Base-by-base conservation (phyloP, 1,140 invertebrate species). In the Coenobita brevimanus region DNA sequence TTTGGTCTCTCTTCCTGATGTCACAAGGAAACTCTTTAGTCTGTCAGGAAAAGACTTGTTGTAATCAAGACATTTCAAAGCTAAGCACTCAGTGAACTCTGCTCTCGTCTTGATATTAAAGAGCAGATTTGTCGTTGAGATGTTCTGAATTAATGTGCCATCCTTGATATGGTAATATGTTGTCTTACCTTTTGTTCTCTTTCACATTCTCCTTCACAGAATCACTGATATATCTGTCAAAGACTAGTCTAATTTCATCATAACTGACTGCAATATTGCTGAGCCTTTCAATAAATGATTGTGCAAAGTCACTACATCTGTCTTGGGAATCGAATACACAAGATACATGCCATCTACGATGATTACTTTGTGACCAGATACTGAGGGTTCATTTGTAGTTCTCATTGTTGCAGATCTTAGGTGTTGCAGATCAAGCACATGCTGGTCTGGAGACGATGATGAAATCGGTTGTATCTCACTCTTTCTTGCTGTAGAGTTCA, bases 81-180 rank as follows among this genome's bases (percentile, higher is more conserved):
- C 60, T 36, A 82, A 67, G 27, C 67, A 82, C 57, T 64, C 36
- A 1, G 60, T 82, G 8, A 82, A 33, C 24, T 82, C 80, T 80
- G 27, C 80, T 67, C 67, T 64, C 6, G 80, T 82, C 27, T 54
- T 6, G 57, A 67, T 67, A 82, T 82, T 54, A 3, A 36, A 67
- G 36, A 82, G 80, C 15, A 82, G 67, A 24, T 62, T 62, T 41
- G 62, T 82, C 36, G 43, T 17, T 10, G 80, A 82, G 27, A 82
- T 82, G n/a, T 82, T 82, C 80, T 82, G 80, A 38, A 82, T 62
- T 67, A 67, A 67, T 3, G 80, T 64, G 15, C 2, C 67, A 64
- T 81, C 80, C 24, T 43, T 82, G 43, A 82, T 62, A 41, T 80
- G 78, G 30, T 67, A 82, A 67, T 67, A 82, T 82, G 76, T 79